phyloP scores from a whole-genome alignment of 2,888 invertebrate species.

The Diabrotica balteata region DNA sequence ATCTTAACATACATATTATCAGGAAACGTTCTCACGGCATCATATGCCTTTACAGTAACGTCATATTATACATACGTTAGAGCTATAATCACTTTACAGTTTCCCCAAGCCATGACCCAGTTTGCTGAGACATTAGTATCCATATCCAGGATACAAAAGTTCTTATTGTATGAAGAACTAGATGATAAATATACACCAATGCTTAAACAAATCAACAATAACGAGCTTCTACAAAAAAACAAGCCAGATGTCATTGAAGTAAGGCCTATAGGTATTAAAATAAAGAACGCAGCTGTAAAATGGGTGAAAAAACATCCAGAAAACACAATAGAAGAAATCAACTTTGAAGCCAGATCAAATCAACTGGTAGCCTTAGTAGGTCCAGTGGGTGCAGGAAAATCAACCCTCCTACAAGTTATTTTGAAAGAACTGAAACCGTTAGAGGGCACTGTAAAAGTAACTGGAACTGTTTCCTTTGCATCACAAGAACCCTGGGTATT shows the following conservation, averaged over 20 bases:
- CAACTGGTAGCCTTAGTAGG: constrained; percentile 63
- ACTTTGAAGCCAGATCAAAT: constrained; percentile 26
- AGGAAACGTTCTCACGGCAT: constrained; percentile 64
- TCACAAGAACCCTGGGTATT: constrained; percentile 88
- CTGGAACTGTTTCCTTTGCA: constrained; percentile 56
- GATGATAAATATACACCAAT: neutral
- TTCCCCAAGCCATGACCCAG: constrained; percentile 70
- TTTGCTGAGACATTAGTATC: constrained; percentile 68
- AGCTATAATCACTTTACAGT: constrained; percentile 69
- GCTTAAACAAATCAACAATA: constrained; percentile 1
- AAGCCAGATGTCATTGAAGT: neutral
- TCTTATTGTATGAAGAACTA: constrained; percentile 57
- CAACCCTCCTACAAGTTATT: constrained; percentile 62
- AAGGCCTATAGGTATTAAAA: constrained; percentile 9
- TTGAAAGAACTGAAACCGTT: constrained; percentile 75
- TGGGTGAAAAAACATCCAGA: constrained; percentile 34
- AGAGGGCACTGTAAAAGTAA: constrained; percentile 61
- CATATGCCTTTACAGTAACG: constrained; percentile 76
- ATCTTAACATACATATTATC: constrained; percentile 77
- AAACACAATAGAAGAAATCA: constrained; percentile 34
- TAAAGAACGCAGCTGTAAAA: constrained; percentile 34
- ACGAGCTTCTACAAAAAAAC: constrained; percentile 3
- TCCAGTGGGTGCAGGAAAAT: constrained; percentile 71
- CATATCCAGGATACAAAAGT: constrained; percentile 64
- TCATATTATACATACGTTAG: constrained; percentile 79